Evolutionary conservation across 1,140 invertebrate genomes (phyloP).

Genomic region (Lepidurus arcticus): DNA sequence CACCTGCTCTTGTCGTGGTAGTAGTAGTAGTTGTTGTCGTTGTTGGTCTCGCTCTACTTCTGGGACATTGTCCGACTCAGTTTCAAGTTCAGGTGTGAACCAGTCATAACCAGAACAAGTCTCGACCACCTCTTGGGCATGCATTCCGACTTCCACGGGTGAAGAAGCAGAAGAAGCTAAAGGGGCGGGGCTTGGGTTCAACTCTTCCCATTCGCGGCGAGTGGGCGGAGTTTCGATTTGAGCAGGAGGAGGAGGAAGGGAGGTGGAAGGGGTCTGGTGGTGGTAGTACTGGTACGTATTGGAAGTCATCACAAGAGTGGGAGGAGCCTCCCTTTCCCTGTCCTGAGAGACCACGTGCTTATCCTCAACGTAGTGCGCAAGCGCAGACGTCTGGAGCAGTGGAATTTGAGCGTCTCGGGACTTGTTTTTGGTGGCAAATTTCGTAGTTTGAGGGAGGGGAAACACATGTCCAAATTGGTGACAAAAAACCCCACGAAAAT

Average conservation of each 20-base stretch:
- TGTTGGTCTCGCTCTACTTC: slow-evolving; percentile 9
- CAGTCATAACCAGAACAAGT: slow-evolving; percentile 35
- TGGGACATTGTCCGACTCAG: slow-evolving; percentile 17
- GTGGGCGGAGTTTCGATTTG: not conserved
- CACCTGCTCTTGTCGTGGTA: not conserved
- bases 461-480: not conserved
- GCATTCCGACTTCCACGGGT: slow-evolving; percentile 10
- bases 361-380: not conserved
- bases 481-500: not conserved
- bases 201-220: not conserved
- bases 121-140: slow-evolving; percentile 36
- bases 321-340: slow-evolving; percentile 4
- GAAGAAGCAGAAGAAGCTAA: not conserved
- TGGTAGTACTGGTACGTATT: not conserved
- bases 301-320: not conserved
- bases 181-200: not conserved
- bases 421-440: not conserved
- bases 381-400: not conserved
- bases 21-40: not conserved
- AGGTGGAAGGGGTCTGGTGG: not conserved
- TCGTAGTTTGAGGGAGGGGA: not conserved
- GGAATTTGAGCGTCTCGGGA: slow-evolving; percentile 12
- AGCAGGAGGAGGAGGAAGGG: not conserved
- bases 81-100: slow-evolving; percentile 9
- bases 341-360: not conserved